A percentile compares a stretch with the other conserved stretches of the same genome.
These are phyloP conservation scores for Agelastica alni DNA, from an alignment of 2,888 invertebrate genomes.

Conservation along the genomic window DNA sequence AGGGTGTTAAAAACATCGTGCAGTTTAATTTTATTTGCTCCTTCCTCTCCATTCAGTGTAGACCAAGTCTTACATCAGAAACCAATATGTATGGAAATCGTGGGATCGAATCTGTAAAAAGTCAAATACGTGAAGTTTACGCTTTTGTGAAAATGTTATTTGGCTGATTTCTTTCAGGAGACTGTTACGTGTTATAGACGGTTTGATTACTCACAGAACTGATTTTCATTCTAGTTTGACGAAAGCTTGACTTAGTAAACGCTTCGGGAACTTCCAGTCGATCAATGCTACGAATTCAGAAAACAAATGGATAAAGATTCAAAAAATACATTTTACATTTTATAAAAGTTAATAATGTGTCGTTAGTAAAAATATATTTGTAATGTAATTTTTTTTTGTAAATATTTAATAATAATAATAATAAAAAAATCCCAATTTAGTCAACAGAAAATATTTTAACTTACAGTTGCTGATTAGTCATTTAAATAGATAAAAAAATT, in stretches of 20 bases:
- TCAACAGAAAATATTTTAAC: no score
- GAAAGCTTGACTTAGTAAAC: conserved; percentile 1
- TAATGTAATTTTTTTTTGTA: no score
- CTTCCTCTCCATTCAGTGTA: conserved; percentile 38
- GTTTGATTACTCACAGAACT: conserved; percentile 5
- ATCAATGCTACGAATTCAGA: not conserved
- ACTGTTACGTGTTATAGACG: conserved; percentile 12
- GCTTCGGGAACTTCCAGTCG: not conserved
- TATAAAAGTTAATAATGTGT: no score
- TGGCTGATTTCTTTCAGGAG: conserved; percentile 15
- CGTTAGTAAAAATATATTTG: no score
- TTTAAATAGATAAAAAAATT: no score
- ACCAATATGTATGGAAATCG: conserved; percentile 53
- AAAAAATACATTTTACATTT: no score
- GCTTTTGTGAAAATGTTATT: conserved; percentile 19
- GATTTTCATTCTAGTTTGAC: conserved; percentile 3
- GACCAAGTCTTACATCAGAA: conserved; percentile 45
- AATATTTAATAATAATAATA: no score
- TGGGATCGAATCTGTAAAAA: conserved; percentile 27
- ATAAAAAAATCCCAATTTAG: no score
- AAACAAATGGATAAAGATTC: not conserved
- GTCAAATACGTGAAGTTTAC: conserved; percentile 26
- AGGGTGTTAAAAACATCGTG: conserved; percentile 28
- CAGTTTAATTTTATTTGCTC: conserved; percentile 45
- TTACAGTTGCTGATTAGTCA: no score